phyloP scores from a whole-genome alignment of 2,888 invertebrate genomes.

The Metopia argyrocephala region DNA sequence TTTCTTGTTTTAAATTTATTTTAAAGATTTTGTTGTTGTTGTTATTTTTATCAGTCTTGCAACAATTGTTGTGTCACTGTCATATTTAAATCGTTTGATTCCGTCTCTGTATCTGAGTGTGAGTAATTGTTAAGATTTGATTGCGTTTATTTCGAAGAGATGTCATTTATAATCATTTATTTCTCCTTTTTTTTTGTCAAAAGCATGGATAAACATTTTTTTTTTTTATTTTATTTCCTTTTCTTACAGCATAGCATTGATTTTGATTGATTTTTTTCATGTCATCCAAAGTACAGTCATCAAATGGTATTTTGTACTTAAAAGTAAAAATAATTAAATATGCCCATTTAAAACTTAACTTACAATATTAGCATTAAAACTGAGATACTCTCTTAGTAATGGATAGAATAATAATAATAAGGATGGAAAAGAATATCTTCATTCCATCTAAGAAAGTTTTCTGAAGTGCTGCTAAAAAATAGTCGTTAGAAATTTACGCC shows the following conservation, averaged over 20 bases:
- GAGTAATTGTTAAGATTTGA: slow-evolving; percentile 6
- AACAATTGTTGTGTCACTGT: slow-evolving; percentile 27
- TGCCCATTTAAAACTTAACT: too few species aligned
- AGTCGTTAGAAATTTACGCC: too few species aligned
- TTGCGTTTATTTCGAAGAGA: slow-evolving; percentile 40
- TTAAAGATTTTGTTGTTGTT: slow-evolving; percentile 55
- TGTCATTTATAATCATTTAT: slow-evolving; percentile 61
- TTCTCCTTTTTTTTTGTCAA: slow-evolving; percentile 28
- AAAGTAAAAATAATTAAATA: too few species aligned
- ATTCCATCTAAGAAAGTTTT: too few species aligned
- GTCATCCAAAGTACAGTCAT: slow-evolving; percentile 44
- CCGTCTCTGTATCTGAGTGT: background rate
- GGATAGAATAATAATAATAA: too few species aligned
- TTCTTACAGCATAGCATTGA: background rate
- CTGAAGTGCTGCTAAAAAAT: too few species aligned
- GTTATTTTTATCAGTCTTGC: slow-evolving; percentile 8
- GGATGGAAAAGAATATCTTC: too few species aligned
- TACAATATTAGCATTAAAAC: too few species aligned
- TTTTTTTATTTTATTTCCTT: slow-evolving; percentile 36
- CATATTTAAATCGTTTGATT: slow-evolving; percentile 40
- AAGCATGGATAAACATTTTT: too few species aligned
- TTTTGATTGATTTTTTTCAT: slow-evolving; percentile 51
- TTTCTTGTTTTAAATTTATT: slow-evolving; percentile 44
- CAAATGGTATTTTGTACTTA: background rate
- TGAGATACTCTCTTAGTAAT: too few species aligned